A percentile compares a stretch with the other conserved stretches of the same genome.
phyloP scores from a whole-genome alignment of 2,888 invertebrate species.

The Agelastica alni region DNA sequence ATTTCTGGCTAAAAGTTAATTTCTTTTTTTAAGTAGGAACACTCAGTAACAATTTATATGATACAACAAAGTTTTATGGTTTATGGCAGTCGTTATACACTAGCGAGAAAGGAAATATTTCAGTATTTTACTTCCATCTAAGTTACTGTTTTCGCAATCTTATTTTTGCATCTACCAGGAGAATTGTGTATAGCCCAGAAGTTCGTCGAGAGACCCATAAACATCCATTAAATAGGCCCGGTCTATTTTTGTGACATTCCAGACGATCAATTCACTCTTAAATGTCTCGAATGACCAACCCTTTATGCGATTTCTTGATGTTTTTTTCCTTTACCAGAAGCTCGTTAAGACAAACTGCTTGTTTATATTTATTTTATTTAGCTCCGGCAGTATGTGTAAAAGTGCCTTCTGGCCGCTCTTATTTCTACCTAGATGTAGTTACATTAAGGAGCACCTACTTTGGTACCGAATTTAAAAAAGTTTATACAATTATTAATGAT shows the following conservation, averaged over 20 bases:
- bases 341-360: conserved; percentile 13
- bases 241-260: conserved; percentile 10
- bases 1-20: too few species aligned
- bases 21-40: too few species aligned
- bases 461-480: too few species aligned
- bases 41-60: too few species aligned
- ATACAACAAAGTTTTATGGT: background rate
- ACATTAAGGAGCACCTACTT: too few species aligned
- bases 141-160: conserved; percentile 14
- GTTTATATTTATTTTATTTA: too few species aligned
- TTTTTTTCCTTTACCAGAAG: conserved; percentile 16
- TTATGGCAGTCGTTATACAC: background rate
- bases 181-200: background rate
- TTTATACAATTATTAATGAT: too few species aligned
- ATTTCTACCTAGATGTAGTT: too few species aligned
- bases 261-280: conserved; percentile 12
- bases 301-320: conserved; percentile 20
- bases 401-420: background rate
- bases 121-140: background rate
- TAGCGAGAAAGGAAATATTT: conserved; percentile 2
- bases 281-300: conserved; percentile 15
- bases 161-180: conserved; percentile 19
- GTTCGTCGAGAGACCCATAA: conserved; percentile 13
- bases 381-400: too few species aligned
- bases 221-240: conserved; percentile 19